Evolutionary conservation across 2,113 vertebrate genomes (phyloP), one percentile per base, ranked within the genome.

Genomic region (Nothocercus nigrocapillus): DNA sequence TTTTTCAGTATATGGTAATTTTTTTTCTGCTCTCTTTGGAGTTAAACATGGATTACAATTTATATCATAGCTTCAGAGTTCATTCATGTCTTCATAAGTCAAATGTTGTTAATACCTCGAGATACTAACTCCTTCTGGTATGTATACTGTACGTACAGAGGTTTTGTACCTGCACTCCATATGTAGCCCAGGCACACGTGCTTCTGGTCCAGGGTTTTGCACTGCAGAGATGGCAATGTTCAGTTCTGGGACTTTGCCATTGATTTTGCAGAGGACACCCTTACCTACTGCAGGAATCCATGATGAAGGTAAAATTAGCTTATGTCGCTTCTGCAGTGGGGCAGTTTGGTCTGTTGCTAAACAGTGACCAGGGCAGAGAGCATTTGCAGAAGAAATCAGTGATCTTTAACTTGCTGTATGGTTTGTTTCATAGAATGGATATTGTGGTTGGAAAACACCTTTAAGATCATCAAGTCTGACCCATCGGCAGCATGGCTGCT

Each of bases 141-240:
- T 36, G 45, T 70, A 36, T 22, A 0, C 51, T 64, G 36, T 45
- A 61, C 63, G 56, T 58, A 14, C 6, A 34, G 36, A 36, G 44
- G 6, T 72, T 82, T 51, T 77, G 40, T 64, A n/a, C 11, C 49
- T 81, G 24, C 13, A 6, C 20, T 44, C 11, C 22, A 19, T 44
- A 11, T 30, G 19, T 12, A 70, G 45, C 5, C 9, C 12, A 24
- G 21, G 63, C 18, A 34, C 0, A 1, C 1, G 0, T 5, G 16
- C 18, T 44, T 91, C 34, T 38, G 34, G 7, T 61, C 79, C 27
- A 12, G 3, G 18, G 18, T 63, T 88, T 64, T 61, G 42, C 38
- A 75, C 11, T 15, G 38, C n/a, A 66, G 77, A 51, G 85, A 74
- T 40, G 49, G 40, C 13, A n/a, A 72, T 78, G 59, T 63, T 40